Evolutionary conservation across 2,888 invertebrate species (phyloP).

Genomic region (Hydroisotoma schaefferi): DNA sequence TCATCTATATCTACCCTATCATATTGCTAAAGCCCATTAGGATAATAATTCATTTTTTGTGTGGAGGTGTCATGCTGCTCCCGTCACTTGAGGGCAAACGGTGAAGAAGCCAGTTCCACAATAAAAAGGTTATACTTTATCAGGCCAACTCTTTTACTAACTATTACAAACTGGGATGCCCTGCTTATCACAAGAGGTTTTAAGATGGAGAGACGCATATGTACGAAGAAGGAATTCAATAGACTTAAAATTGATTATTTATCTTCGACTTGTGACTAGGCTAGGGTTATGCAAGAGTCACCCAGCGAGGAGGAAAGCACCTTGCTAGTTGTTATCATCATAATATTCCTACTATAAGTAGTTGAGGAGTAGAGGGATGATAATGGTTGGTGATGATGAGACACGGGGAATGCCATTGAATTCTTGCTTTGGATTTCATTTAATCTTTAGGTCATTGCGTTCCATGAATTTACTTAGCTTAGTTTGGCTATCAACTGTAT

Average conservation of each 20-base stretch:
- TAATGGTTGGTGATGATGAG: background rate
- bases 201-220: too few species aligned
- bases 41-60: constrained; percentile 38
- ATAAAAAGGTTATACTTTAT: constrained; percentile 1
- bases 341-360: too few species aligned
- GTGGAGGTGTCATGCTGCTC: constrained; percentile 40
- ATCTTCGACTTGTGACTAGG: constrained; percentile 18
- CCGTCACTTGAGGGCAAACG: constrained; percentile 26
- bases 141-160: too few species aligned
- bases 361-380: background rate
- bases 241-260: constrained; percentile 34
- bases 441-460: constrained; percentile 14
- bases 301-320: constrained; percentile 1
- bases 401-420: constrained; percentile 10
- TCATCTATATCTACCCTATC: too few species aligned
- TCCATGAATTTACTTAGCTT: constrained; percentile 18
- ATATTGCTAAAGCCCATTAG: constrained; percentile 37
- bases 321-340: background rate
- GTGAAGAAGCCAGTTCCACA: constrained; percentile 8
- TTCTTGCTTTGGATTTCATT: constrained; percentile 6
- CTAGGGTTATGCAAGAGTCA: constrained; percentile 5
- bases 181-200: too few species aligned
- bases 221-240: constrained; percentile 12
- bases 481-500: constrained; percentile 21
- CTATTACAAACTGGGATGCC: too few species aligned